Evolutionary conservation across 2,797 vertebrate species (phyloP), one percentile per base, ranked within the genome.

Genomic region (Takifugu ocellatus): DNA sequence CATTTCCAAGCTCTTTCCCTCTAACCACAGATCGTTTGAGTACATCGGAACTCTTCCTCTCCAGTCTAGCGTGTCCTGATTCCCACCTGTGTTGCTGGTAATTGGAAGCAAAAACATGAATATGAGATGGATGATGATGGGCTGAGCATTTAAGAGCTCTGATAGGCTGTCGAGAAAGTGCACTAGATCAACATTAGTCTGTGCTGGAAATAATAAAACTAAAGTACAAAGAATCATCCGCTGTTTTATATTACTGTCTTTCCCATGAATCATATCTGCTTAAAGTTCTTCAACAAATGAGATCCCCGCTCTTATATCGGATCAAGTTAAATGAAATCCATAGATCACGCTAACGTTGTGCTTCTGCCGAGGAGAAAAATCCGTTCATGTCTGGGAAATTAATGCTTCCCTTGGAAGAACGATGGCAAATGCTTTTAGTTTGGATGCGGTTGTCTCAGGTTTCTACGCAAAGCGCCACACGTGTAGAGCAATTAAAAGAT

Each of bases 291-390:
- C 39, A 77, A 81, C 75, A 78, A 87, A 87, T 84, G 61, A 78
- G 65, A 75, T 83, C 77, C 79, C 79, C 71, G 54, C 64, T 25
- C 54, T 70, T 58, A 58, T 82, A 87, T 86, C 85, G 84, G 75
- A 88, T 85, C 75, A 73, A 3, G 31, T 61, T 78, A 82, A 87
- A 89, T 89, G 79, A 87, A 87, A 87, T 84, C 74, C 84, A 89
- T 87, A 62, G 52, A 87, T 91, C 85, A 88, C 70, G 69, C 78
- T 74, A 74, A 81, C 78, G 68, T 74, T 75, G 74, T 70, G 72
- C 72, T 70, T 70, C 60, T 72, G 74, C 61, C 26, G 56, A 62
- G 61, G 56, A 47, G 45, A 65, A 71, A 63, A 70, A 62, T 52
- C 60, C 51, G 68, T 81, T 72, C 68, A 60, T 66, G 59, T 81